Percentiles rank a stretch among this genome's conserved stretches.
phyloP scores from a whole-genome alignment of 2,113 vertebrate species.

The Pitta sordida region DNA sequence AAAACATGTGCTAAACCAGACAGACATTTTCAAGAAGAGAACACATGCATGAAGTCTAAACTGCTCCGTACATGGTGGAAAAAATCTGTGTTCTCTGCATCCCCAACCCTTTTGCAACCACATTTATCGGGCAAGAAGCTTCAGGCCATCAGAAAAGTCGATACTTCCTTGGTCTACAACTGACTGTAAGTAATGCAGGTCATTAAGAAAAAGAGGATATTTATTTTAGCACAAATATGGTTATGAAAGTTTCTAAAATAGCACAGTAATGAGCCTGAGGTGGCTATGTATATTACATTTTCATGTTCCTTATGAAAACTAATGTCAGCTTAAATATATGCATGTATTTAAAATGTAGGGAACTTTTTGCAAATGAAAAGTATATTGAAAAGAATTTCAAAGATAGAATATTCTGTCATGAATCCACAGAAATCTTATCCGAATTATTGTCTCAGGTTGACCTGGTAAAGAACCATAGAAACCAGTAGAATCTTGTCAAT shows the following conservation, averaged over 20 bases:
- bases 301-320: background rate
- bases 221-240: background rate
- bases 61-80: rapidly evolving
- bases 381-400: background rate
- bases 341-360: background rate
- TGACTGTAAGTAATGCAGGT: background rate
- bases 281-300: background rate
- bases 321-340: background rate
- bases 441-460: background rate
- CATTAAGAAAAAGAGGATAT: background rate
- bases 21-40: background rate
- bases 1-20: background rate
- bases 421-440: background rate
- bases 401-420: background rate
- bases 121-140: background rate
- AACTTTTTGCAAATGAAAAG: background rate
- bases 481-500: background rate
- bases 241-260: constrained; percentile 4
- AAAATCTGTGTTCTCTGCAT: background rate
- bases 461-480: background rate
- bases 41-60: background rate
- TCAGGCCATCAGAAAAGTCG: background rate
- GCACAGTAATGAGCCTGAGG: background rate
- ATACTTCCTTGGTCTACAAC: background rate
- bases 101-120: background rate